A percentile compares a stretch with the other conserved stretches of the same genome.
These are phyloP conservation scores for Trematomus loennbergii DNA, from an alignment of 2,113 vertebrate genomes.

Conservation along the genomic window DNA sequence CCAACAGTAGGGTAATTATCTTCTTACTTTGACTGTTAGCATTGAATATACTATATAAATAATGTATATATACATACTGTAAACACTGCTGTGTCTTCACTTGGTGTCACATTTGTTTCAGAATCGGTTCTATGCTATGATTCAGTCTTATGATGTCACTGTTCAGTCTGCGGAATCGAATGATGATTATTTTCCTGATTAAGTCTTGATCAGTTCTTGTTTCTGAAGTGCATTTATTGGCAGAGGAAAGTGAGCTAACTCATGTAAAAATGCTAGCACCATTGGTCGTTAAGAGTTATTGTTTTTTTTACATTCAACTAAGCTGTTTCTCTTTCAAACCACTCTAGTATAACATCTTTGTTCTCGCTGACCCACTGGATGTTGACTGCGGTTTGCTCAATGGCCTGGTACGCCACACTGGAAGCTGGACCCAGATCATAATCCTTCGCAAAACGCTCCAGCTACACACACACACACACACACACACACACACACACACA, in stretches of 20 bases:
- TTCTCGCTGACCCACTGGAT: slow-evolving; percentile 91
- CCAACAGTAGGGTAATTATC: not conserved
- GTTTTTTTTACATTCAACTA: not conserved
- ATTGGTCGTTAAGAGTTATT: not conserved
- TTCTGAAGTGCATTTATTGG: not conserved
- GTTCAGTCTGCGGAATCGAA: not conserved
- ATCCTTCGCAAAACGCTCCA: slow-evolving; percentile 82
- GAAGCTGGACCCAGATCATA: slow-evolving; percentile 68
- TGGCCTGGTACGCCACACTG: slow-evolving; percentile 80
- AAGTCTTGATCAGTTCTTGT: not conserved
- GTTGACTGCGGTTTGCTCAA: slow-evolving; percentile 90
- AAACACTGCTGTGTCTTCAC: not conserved
- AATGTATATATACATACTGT: slow-evolving; percentile 16
- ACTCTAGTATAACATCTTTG: slow-evolving; percentile 69
- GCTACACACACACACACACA: slow-evolving; percentile 75
- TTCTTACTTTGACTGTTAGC: not conserved
- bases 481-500: slow-evolving; percentile 18
- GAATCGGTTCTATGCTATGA: not conserved
- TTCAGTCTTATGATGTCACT: not conserved
- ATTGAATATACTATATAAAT: slow-evolving; percentile 46
- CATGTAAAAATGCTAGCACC: not conserved
- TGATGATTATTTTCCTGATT: slow-evolving; percentile 2
- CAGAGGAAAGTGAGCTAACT: not conserved
- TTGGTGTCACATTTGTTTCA: not conserved
- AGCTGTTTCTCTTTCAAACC: slow-evolving; percentile 81